Percentiles rank a stretch among this genome's conserved stretches.
These are phyloP conservation scores for Natrix natrix DNA, from an alignment of 2,797 vertebrate species.

Conservation along the genomic window DNA sequence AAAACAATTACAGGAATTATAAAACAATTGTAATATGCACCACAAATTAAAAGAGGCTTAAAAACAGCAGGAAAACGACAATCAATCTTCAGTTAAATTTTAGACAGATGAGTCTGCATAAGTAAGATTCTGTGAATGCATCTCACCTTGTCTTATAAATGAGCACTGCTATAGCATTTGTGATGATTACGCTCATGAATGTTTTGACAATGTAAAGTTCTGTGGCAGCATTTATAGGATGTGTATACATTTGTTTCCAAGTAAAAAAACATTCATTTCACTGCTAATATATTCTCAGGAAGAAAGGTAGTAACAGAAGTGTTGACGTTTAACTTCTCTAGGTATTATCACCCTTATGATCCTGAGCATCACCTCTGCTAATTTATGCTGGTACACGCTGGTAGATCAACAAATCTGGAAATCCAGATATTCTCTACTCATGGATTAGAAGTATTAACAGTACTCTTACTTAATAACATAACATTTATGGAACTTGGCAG, in stretches of 20 bases:
- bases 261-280: background rate
- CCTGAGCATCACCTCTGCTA: background rate
- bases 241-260: background rate
- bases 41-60: background rate
- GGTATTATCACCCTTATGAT: background rate
- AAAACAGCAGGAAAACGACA: background rate
- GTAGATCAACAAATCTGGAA: background rate
- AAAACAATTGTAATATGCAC: background rate
- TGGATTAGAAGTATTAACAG: background rate
- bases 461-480: background rate
- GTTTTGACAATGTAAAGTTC: background rate
- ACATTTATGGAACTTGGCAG: background rate
- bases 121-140: background rate
- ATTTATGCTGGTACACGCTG: background rate
- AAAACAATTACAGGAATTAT: background rate
- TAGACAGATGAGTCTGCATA: background rate
- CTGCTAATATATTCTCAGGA: background rate
- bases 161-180: background rate
- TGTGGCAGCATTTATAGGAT: background rate
- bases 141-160: background rate
- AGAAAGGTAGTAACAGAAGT: background rate
- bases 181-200: background rate
- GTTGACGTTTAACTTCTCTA: background rate
- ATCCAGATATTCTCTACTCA: background rate
- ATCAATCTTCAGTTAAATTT: background rate